phyloP scores from a whole-genome alignment of 2,888 invertebrate species.

The Dimorphilus gyrociliatus region DNA sequence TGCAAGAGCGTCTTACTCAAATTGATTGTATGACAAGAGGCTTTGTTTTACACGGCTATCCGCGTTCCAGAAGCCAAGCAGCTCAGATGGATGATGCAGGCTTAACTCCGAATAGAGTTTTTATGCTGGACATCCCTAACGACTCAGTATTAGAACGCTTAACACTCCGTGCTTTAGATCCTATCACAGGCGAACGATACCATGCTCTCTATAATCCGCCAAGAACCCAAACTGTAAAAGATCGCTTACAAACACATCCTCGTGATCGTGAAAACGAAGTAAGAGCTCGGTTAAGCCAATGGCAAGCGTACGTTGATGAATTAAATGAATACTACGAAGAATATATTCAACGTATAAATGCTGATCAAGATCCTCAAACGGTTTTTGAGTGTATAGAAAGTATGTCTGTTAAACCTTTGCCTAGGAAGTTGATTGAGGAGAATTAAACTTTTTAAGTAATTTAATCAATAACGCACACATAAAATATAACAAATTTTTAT shows the following conservation, averaged over 20 bases:
- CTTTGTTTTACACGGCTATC: slow-evolving; percentile 37
- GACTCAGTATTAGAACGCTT: slow-evolving; percentile 35
- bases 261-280: slow-evolving; percentile 25
- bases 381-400: slow-evolving; percentile 38
- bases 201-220: slow-evolving; percentile 37
- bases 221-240: slow-evolving; percentile 27
- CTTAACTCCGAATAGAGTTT: slow-evolving; percentile 33
- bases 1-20: slow-evolving; percentile 28
- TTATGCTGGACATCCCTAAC: slow-evolving; percentile 36
- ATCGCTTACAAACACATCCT: slow-evolving; percentile 20
- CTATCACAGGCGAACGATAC: slow-evolving; percentile 34
- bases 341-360: slow-evolving; percentile 26
- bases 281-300: slow-evolving; percentile 15
- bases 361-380: slow-evolving; percentile 36
- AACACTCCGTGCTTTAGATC: slow-evolving; percentile 30
- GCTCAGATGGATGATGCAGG: slow-evolving; percentile 29
- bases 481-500: no score
- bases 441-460: no score
- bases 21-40: slow-evolving; percentile 35
- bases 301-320: slow-evolving; percentile 26
- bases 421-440: no score
- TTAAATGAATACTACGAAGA: slow-evolving; percentile 28
- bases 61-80: slow-evolving; percentile 31
- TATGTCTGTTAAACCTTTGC: slow-evolving; percentile 33
- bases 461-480: no score